Evolutionary conservation across 1,140 invertebrate species (phyloP).

Genomic region (Procambarus clarkii): DNA sequence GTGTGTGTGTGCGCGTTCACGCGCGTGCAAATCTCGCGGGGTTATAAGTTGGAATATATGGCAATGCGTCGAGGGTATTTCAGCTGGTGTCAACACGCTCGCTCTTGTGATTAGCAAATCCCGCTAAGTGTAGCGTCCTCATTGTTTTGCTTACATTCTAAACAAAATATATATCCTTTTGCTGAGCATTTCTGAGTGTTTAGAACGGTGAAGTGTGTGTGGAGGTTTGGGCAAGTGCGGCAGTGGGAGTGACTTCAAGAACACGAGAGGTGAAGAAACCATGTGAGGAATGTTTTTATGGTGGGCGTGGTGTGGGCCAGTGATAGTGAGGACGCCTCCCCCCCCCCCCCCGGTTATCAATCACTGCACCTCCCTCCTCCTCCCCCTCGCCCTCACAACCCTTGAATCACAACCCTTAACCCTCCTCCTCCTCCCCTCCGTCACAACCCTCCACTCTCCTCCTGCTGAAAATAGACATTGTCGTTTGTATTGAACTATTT

Average conservation of each 20-base stretch:
- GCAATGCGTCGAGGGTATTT: too few relatives aligned
- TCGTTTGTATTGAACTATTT: slow-evolving; percentile 28
- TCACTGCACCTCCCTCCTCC: neutral
- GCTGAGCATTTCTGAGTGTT: neutral
- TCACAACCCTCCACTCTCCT: neutral
- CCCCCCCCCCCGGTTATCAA: neutral
- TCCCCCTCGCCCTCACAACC: too few relatives aligned
- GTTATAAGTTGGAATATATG: too few relatives aligned
- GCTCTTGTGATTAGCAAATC: too few relatives aligned
- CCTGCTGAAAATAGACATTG: slow-evolving; percentile 31
- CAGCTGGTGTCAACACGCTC: too few relatives aligned
- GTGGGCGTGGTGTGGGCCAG: neutral
- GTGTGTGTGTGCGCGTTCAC: too few relatives aligned
- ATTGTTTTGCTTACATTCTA: too few relatives aligned
- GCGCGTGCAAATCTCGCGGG: too few relatives aligned
- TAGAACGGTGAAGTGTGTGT: neutral
- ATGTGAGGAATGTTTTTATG: neutral
- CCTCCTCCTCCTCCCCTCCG: neutral
- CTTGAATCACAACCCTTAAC: neutral
- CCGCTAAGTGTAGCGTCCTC: too few relatives aligned
- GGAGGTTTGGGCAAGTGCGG: too few relatives aligned
- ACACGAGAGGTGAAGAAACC: neutral
- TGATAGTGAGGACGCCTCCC: neutral
- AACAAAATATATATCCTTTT: neutral
- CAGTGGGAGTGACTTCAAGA: too few relatives aligned